phyloP scores from a whole-genome alignment of 2,888 invertebrate species.

The Creontiades dilutus region DNA sequence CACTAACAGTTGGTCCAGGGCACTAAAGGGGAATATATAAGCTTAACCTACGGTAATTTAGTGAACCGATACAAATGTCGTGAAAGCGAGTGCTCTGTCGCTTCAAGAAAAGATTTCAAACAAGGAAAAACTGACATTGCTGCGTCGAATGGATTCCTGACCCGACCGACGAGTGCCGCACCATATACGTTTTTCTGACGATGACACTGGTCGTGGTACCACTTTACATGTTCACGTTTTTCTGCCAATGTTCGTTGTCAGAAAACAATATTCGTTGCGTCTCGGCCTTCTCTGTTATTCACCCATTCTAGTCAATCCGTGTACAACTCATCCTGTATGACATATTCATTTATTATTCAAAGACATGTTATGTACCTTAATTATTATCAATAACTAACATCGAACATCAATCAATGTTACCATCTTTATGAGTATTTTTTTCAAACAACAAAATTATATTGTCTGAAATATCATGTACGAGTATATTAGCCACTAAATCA shows the following conservation, averaged over 20 bases:
- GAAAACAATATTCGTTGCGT: conserved; percentile 12
- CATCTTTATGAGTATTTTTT: neutral
- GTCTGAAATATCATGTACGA: conserved; percentile 16
- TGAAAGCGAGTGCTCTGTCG: conserved; percentile 57
- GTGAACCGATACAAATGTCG: conserved; percentile 53
- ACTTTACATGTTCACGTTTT: neutral
- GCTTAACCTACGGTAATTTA: conserved; percentile 28
- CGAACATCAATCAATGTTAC: conserved; percentile 14
- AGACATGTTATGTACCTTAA: neutral
- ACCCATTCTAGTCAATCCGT: neutral
- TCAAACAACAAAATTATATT: conserved; percentile 32
- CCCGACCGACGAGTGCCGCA: conserved; percentile 27
- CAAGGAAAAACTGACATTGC: neutral
- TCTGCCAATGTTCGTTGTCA: conserved; percentile 3
- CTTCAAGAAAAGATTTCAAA: neutral
- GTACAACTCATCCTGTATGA: neutral
- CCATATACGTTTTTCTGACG: neutral
- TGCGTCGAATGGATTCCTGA: neutral
- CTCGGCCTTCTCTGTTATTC: neutral
- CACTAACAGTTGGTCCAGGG: conserved; percentile 57
- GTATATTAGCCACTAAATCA: neutral
- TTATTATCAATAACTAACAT: neutral
- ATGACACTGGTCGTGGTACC: conserved; percentile 24
- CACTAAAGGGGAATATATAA: conserved; percentile 27
- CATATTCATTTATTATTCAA: neutral